These are phyloP conservation scores for Rhipidura dahli DNA, from an alignment of 2,113 vertebrate species.

Conservation along the genomic window DNA sequence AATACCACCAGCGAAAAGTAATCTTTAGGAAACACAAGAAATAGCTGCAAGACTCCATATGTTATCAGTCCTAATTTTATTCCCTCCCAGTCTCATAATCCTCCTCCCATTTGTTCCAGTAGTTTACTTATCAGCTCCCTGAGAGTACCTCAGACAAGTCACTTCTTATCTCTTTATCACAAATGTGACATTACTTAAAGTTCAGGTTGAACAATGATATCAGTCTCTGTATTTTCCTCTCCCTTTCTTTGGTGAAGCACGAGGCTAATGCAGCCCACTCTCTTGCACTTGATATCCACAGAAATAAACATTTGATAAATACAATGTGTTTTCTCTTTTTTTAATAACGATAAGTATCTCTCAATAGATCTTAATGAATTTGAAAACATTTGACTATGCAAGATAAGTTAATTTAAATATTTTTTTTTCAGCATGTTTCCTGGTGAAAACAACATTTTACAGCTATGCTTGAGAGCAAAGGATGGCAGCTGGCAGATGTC, in stretches of 20 bases:
- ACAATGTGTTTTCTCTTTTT: background rate
- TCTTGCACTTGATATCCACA: background rate
- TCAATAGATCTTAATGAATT: background rate
- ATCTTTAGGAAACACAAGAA: conserved; percentile 5
- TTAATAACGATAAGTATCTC: background rate
- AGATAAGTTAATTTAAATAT: background rate
- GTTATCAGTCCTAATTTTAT: background rate
- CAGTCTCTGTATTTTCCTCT: background rate
- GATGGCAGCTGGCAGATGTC: background rate
- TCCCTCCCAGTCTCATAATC: background rate
- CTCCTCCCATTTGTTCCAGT: background rate
- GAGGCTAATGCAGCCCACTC: background rate
- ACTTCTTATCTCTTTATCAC: background rate
- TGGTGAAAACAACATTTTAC: background rate
- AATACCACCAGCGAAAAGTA: background rate
- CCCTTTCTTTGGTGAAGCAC: background rate
- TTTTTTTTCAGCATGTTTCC: background rate
- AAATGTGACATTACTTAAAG: background rate
- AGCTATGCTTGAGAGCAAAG: background rate
- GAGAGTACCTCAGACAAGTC: background rate
- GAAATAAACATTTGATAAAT: conserved; percentile 1
- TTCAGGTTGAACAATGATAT: background rate
- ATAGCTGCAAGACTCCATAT: background rate
- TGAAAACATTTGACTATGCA: background rate
- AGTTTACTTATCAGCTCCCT: background rate